phyloP scores from a whole-genome alignment of 2,113 vertebrate species.

The Alces alces region DNA sequence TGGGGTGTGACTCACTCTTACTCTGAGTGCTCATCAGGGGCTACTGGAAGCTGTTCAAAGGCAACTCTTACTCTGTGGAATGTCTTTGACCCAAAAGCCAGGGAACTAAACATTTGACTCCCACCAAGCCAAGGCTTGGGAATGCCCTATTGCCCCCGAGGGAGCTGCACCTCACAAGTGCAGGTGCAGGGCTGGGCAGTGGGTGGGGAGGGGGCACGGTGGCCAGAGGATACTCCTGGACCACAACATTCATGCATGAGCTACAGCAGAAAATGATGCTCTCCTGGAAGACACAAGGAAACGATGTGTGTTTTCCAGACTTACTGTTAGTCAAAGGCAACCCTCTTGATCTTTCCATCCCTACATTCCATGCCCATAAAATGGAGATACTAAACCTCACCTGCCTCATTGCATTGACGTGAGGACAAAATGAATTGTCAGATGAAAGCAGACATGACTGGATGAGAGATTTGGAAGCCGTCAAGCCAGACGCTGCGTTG shows the following conservation, averaged over 20 bases:
- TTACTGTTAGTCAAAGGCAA: not conserved
- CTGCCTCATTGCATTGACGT: not conserved
- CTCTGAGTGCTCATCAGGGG: not conserved
- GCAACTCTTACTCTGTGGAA: conserved; percentile 36
- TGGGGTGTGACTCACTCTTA: not conserved
- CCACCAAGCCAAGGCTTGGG: not conserved
- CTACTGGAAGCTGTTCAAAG: conserved; percentile 61
- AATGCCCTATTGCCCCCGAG: not conserved
- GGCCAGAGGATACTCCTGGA: not conserved
- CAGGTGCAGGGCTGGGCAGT: conserved; percentile 23
- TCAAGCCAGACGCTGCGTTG: not conserved
- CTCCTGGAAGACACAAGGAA: not conserved
- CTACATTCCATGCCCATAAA: not conserved
- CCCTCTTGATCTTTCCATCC: not conserved
- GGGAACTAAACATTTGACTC: not conserved
- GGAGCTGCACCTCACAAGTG: not conserved
- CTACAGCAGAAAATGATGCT: not conserved
- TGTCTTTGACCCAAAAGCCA: conserved; percentile 36
- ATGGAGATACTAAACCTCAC: not conserved
- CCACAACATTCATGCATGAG: not conserved
- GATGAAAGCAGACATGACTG: not conserved
- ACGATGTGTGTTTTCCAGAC: not conserved
- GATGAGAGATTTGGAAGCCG: not conserved
- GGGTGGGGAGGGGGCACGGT: not conserved
- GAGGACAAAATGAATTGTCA: not conserved